Percentiles rank a stretch among this genome's conserved stretches.
Evolutionary conservation across 2,113 vertebrate genomes (phyloP).

Genomic region (Morone chrysops): DNA sequence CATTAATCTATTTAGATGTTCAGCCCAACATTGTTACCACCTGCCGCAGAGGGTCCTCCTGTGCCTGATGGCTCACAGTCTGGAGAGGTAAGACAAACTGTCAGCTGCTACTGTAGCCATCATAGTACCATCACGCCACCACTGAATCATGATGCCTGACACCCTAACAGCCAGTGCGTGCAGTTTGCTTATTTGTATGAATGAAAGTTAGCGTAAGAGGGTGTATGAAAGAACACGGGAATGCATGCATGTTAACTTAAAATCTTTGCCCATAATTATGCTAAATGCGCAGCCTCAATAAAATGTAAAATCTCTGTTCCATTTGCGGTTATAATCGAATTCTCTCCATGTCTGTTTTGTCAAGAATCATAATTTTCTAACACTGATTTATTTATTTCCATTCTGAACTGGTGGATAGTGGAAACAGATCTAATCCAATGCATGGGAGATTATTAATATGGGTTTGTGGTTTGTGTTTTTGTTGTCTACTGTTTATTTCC

Average conservation of each 20-base stretch:
- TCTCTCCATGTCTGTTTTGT: conserved; percentile 40
- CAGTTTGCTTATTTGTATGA: conserved; percentile 27
- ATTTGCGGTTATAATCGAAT: conserved; percentile 45
- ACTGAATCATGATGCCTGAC: conserved; percentile 52
- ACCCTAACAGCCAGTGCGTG: conserved; percentile 49
- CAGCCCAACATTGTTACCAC: conserved; percentile 81
- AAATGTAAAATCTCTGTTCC: conserved; percentile 30
- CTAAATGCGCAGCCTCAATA: conserved; percentile 26
- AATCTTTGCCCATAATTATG: conserved; percentile 56
- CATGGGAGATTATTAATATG: conserved; percentile 82
- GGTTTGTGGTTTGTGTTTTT: conserved; percentile 79
- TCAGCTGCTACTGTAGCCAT: background rate
- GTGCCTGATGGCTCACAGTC: conserved; percentile 83
- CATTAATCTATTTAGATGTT: conserved; percentile 81
- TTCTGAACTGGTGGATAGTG: conserved; percentile 56
- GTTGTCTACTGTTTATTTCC: conserved; percentile 83
- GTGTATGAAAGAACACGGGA: conserved; percentile 15
- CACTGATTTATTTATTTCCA: conserved; percentile 36
- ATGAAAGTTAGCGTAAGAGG: background rate
- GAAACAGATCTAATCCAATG: conserved; percentile 62
- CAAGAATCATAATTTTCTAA: conserved; percentile 38
- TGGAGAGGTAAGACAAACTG: conserved; percentile 87
- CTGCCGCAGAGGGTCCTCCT: conserved; percentile 83
- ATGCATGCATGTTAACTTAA: conserved; percentile 56
- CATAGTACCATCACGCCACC: conserved; percentile 33